Percentiles rank a stretch among this genome's conserved stretches.
These are phyloP conservation scores for Drosophila fungiperda DNA, from an alignment of 2,888 invertebrate genomes.

Conservation along the genomic window DNA sequence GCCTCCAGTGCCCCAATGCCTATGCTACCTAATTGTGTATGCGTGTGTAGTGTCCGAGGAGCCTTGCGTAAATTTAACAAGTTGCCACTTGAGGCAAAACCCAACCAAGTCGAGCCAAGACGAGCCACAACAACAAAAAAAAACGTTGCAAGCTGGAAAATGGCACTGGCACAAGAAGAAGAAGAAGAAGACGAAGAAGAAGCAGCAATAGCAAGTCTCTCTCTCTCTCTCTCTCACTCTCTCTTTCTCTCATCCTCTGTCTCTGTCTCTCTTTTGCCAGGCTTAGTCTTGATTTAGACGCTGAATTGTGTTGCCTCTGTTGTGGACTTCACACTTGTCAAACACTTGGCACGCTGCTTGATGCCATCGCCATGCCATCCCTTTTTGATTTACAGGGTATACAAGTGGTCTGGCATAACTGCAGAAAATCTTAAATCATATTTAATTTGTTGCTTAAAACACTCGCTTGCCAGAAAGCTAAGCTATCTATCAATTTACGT, in stretches of 20 bases:
- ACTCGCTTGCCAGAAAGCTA: not conserved
- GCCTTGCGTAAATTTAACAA: slow-evolving; percentile 78
- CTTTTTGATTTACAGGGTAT: slow-evolving; percentile 18
- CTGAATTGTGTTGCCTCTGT: slow-evolving; percentile 56
- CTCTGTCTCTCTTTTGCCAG: slow-evolving; percentile 20
- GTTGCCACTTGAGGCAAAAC: slow-evolving; percentile 69
- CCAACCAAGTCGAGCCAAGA: slow-evolving; percentile 36
- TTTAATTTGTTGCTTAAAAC: slow-evolving; percentile 1
- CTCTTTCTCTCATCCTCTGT: not conserved
- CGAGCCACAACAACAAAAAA: slow-evolving; percentile 31
- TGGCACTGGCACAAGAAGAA: slow-evolving; percentile 17
- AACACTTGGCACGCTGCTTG: slow-evolving; percentile 45
- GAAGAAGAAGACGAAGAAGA: not conserved
- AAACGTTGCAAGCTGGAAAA: slow-evolving; percentile 49
- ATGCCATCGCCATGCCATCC: slow-evolving; percentile 16
- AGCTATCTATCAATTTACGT: not conserved
- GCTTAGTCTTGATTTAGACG: slow-evolving; percentile 77
- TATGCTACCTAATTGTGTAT: slow-evolving; percentile 69
- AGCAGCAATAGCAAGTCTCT: not conserved
- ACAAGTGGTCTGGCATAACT: not conserved
- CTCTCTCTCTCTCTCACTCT: not conserved
- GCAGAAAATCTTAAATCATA: not conserved
- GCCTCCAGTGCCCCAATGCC: not conserved
- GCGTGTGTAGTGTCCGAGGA: slow-evolving; percentile 73
- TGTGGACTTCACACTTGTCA: slow-evolving; percentile 56